Base-by-base conservation (phyloP, 2,113 vertebrate species). In the Takifugu flavidus region DNA sequence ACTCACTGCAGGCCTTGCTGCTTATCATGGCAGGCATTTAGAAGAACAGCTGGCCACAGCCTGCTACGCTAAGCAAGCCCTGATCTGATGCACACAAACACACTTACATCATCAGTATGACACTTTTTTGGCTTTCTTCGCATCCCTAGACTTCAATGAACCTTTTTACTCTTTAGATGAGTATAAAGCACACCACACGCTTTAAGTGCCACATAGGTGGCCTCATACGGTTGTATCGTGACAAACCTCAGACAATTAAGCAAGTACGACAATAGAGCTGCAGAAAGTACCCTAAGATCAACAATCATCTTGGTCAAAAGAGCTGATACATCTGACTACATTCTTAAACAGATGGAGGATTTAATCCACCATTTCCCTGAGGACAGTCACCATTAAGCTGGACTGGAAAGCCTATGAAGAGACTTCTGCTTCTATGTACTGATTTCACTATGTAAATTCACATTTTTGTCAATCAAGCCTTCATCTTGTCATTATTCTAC, bases 21-120 rank as follows among this genome's bases (percentile, higher is more conserved):
- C 55, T 65, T 55, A 47, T 77, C 59, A 74, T 46, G 62, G 63
- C 75, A 75, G 39, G 62, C 63, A 72, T 76, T 70, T 71, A 59
- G 29, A 82, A 47, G 73, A 74, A 79, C 75, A 82, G 79, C 71
- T 78, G 77, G 74, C 55, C 70, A 51, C 6, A 34, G 49, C 71
- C 62, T 53, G 65, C 69, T 76, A 75, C 26, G 4, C 67, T 81
- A 69, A 86, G 77, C 77, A 70, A 56, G 55, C 59, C 26, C 53
- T 72, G 72, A 74, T 72, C 62, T 34, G 34, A 74, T 58, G 57
- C 43, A 68, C 5, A 60, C 65, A 57, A 54, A 56, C 64, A 53
- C 28, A 45, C 29, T 59, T 25, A 28, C 49, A 58, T 49, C 47
- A 26, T 72, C 59, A 47, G 14, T 12, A 47, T 13, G 15, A 3